Conservation (phyloP, 2,888 invertebrate genomes). For the Conus canariensis region DNA sequence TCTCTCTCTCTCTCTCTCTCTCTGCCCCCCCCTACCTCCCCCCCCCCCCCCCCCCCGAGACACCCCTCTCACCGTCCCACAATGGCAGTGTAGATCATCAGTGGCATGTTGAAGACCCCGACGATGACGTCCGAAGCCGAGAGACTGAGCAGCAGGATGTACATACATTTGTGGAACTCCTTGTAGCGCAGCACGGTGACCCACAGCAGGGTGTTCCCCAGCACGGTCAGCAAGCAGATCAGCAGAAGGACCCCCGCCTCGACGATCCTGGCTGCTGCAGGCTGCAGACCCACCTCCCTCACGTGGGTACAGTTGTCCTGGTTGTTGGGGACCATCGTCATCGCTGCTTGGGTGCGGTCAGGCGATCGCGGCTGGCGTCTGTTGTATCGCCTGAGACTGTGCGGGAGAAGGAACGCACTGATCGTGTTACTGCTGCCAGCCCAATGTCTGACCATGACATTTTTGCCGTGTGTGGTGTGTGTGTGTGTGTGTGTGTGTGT, state of each 20-base stretch:
- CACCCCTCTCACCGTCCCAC: slow-evolving; percentile 52
- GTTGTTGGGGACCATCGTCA: too few species aligned
- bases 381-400: too few species aligned
- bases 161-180: slow-evolving; percentile 60
- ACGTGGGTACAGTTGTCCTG: too few species aligned
- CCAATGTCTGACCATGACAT: too few species aligned
- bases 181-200: slow-evolving; percentile 58
- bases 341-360: too few species aligned
- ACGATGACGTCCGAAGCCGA: slow-evolving; percentile 71
- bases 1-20: background rate
- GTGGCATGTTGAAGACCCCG: slow-evolving; percentile 68
- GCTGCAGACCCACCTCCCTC: background rate
- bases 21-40: background rate
- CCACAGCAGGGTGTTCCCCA: slow-evolving; percentile 67
- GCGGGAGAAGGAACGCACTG: too few species aligned
- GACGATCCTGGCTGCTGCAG: background rate
- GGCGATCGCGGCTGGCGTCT: too few species aligned
- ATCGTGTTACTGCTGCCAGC: too few species aligned
- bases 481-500: too few species aligned
- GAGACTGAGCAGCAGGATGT: slow-evolving; percentile 65
- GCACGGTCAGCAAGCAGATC: slow-evolving; percentile 57
- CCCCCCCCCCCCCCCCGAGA: background rate
- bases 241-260: slow-evolving; percentile 52
- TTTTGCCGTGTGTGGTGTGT: too few species aligned
- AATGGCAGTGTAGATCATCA: slow-evolving; percentile 61